phyloP scores from a whole-genome alignment of 2,113 vertebrate genomes.

The Otocyon megalotis region DNA sequence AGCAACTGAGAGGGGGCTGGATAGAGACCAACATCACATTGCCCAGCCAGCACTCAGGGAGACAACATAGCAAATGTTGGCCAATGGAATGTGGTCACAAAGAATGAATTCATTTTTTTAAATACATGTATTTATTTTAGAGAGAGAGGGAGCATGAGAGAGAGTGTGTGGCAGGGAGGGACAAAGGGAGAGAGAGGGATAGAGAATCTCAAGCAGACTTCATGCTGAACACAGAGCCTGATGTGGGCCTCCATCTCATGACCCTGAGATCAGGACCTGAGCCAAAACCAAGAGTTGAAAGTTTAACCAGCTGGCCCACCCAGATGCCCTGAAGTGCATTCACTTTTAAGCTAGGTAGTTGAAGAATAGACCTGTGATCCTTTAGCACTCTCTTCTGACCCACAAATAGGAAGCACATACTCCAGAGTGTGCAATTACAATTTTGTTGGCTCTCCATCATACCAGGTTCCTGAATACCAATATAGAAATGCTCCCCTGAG shows the following conservation, averaged over 20 bases:
- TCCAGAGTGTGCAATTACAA: neutral
- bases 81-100: neutral
- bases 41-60: too few relatives aligned
- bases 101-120: neutral
- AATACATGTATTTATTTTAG: neutral
- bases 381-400: neutral
- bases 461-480: neutral
- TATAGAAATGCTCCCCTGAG: neutral
- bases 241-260: too few relatives aligned
- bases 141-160: too few relatives aligned
- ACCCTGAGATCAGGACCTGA: neutral
- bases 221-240: too few relatives aligned
- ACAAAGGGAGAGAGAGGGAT: too few relatives aligned
- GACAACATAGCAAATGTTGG: neutral
- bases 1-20: too few relatives aligned
- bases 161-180: too few relatives aligned
- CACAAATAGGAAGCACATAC: neutral
- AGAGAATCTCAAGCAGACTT: too few relatives aligned
- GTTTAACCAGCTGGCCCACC: neutral
- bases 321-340: neutral
- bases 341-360: neutral
- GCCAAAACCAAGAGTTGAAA: neutral
- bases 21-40: rapidly evolving
- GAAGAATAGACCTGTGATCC: neutral
- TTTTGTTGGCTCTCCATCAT: too few relatives aligned